Evolutionary conservation across 2,888 invertebrate genomes (phyloP).

Genomic region (Tenthredo livida): DNA sequence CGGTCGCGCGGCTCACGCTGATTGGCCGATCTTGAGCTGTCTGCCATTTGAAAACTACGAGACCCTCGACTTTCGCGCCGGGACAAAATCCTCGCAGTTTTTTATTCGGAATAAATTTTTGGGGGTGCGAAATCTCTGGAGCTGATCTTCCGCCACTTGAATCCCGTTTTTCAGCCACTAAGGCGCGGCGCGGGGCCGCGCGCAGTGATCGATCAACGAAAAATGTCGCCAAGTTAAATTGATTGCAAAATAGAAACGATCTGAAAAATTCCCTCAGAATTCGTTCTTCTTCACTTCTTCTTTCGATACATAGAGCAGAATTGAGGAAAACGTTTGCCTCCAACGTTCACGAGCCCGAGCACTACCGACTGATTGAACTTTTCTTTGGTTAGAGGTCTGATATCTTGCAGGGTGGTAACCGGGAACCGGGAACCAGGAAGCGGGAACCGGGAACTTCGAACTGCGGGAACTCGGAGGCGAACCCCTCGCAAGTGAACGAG

Average conservation of each 20-base stretch:
- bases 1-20: not conserved
- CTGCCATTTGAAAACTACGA: not conserved
- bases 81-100: not conserved
- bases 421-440: too few relatives aligned
- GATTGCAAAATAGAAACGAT: not conserved
- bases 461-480: not conserved
- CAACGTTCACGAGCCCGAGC: constrained; percentile 1
- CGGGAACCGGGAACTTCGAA: not conserved
- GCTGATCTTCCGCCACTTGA: not conserved
- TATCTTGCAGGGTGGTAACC: constrained; percentile 2
- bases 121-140: not conserved
- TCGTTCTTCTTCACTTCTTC: not conserved
- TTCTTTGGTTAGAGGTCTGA: constrained; percentile 25
- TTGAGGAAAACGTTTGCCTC: not conserved
- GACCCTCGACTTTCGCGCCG: not conserved
- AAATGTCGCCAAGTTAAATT: not conserved
- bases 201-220: not conserved
- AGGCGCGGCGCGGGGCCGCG: not conserved
- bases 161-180: not conserved
- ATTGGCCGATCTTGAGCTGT: not conserved
- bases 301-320: constrained; percentile 1
- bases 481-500: constrained; percentile 14
- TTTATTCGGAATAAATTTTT: not conserved
- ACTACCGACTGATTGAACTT: constrained; percentile 50
- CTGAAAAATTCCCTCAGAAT: not conserved